Conservation (phyloP, 2,888 invertebrate species). For the Cenopis cana region DNA sequence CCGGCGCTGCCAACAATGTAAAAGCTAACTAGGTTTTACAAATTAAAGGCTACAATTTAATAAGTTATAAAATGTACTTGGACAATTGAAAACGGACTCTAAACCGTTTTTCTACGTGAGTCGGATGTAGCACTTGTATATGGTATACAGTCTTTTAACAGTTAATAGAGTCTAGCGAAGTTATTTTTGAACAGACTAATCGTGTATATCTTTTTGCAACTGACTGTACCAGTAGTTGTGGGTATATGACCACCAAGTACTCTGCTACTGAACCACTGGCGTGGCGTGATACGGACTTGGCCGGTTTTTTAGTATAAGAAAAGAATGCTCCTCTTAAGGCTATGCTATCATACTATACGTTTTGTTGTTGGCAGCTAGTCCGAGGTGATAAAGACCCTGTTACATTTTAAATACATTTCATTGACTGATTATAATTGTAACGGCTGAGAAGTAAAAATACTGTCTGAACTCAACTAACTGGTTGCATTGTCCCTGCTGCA, state of each 20-base stretch:
- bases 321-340: conserved; percentile 40
- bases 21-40: no score
- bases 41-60: no score
- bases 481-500: no score
- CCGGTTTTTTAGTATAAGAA: conserved; percentile 16
- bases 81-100: background rate
- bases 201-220: no score
- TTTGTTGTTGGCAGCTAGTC: conserved; percentile 15
- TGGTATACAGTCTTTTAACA: no score
- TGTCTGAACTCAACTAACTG: no score
- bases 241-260: background rate
- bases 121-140: background rate
- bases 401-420: conserved; percentile 9
- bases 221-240: background rate
- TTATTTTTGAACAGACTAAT: no score
- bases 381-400: background rate
- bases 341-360: conserved; percentile 21
- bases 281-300: background rate
- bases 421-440: conserved; percentile 14
- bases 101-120: background rate
- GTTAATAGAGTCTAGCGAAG: no score
- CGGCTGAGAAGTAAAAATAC: background rate
- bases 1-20: no score
- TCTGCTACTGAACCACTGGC: background rate
- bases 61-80: background rate